Conservation (phyloP, 2,113 vertebrate species). For the Brienomyrus longianalis region DNA sequence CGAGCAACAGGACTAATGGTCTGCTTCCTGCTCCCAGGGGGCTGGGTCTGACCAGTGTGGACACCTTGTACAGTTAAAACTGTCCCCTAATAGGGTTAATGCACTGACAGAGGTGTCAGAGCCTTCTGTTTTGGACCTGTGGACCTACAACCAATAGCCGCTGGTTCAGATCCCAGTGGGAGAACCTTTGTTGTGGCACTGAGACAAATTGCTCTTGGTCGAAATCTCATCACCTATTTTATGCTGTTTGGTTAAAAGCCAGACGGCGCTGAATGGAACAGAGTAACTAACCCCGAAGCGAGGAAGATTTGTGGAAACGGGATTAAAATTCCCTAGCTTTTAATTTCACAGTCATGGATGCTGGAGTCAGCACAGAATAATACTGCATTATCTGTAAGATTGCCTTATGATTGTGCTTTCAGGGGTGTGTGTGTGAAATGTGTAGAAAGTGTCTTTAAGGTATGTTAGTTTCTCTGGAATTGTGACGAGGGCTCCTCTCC, state of each 20-base stretch:
- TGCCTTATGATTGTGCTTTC: neutral
- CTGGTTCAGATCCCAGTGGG: neutral
- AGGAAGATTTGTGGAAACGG: neutral
- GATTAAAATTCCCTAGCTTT: neutral
- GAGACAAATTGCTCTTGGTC: neutral
- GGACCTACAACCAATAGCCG: neutral
- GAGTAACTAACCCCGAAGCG: neutral
- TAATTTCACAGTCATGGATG: constrained; percentile 23
- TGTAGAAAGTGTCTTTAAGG: neutral
- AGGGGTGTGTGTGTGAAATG: neutral
- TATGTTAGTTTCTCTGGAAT: neutral
- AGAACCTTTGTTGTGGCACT: neutral
- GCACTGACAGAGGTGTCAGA: neutral
- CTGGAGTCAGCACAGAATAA: neutral
- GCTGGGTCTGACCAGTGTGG: neutral
- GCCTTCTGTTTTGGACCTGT: neutral
- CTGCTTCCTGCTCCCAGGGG: neutral
- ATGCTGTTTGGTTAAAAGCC: neutral
- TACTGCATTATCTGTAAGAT: neutral
- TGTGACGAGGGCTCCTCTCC: neutral
- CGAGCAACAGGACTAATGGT: neutral
- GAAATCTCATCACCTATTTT: neutral
- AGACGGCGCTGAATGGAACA: neutral
- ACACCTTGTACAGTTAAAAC: neutral
- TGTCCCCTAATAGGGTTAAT: neutral